A percentile compares a stretch with the other conserved stretches of the same genome.
These are phyloP conservation scores for Apis laboriosa DNA, from an alignment of 1,140 invertebrate genomes.

Conservation along the genomic window DNA sequence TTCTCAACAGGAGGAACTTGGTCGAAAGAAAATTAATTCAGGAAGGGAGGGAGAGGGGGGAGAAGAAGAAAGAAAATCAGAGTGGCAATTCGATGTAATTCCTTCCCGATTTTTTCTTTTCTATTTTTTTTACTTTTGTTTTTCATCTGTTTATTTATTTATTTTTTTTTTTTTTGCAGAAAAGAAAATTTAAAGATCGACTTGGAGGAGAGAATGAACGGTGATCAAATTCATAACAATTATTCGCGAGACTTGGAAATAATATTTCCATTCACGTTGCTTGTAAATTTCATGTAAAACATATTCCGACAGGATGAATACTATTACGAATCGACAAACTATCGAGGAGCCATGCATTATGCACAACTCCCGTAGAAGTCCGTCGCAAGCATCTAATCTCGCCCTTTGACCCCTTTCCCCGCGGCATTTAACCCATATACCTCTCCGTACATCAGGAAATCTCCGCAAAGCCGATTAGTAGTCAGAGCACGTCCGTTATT, in stretches of 20 bases:
- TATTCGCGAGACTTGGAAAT: background rate
- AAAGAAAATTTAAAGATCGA: background rate
- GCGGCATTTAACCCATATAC: constrained; percentile 35
- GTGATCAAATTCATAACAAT: background rate
- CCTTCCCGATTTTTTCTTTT: background rate
- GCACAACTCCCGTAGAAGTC: constrained; percentile 33
- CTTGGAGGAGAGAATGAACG: background rate
- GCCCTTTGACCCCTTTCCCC: constrained; percentile 30
- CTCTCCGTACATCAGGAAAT: constrained; percentile 33
- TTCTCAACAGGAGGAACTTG: background rate
- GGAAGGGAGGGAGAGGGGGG: background rate
- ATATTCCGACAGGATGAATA: constrained; percentile 1
- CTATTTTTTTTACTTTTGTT: background rate
- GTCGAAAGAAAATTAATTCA: background rate
- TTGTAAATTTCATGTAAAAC: constrained; percentile 11
- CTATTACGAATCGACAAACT: constrained; percentile 30
- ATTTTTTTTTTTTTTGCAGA: too few species aligned
- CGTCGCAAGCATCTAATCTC: constrained; percentile 47
- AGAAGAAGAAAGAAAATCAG: background rate
- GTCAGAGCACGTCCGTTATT: constrained; percentile 73
- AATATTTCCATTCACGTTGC: too few species aligned
- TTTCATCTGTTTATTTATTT: too few species aligned
- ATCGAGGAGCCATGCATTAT: constrained; percentile 56
- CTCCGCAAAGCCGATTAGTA: constrained; percentile 67
- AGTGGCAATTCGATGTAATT: background rate